A percentile compares a stretch with the other conserved stretches of the same genome.
phyloP scores from a whole-genome alignment of 2,797 vertebrate species.

The Sternotherus odoratus region DNA sequence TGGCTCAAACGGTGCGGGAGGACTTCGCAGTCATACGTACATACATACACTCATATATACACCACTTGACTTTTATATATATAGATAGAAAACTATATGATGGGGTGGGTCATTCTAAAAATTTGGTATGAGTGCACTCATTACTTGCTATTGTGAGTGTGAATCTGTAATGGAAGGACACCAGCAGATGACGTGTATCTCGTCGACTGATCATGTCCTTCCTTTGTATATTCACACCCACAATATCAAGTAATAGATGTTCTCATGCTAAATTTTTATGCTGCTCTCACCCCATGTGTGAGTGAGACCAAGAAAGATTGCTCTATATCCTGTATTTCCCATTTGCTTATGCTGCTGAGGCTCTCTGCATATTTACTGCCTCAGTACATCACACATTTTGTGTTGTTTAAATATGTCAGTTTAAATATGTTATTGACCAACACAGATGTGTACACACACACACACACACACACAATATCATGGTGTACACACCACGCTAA shows the following conservation, averaged over 20 bases:
- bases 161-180: neutral
- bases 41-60: too few relatives aligned
- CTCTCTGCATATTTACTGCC: neutral
- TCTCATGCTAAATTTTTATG: neutral
- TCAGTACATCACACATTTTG: neutral
- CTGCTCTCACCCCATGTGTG: neutral
- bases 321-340: neutral
- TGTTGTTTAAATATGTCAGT: neutral
- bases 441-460: neutral
- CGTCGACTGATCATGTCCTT: neutral
- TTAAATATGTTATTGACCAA: neutral
- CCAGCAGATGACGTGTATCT: neutral
- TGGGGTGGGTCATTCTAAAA: neutral
- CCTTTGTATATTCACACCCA: neutral
- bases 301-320: neutral
- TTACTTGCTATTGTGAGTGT: neutral
- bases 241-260: neutral
- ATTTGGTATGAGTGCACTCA: neutral
- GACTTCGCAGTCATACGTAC: too few relatives aligned
- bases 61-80: too few relatives aligned
- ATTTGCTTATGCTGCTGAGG: neutral
- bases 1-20: too few relatives aligned
- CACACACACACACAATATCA: neutral
- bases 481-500: neutral
- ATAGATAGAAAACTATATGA: neutral